Evolutionary conservation across 2,113 vertebrate species (phyloP).

Genomic region (Lycaon pictus): DNA sequence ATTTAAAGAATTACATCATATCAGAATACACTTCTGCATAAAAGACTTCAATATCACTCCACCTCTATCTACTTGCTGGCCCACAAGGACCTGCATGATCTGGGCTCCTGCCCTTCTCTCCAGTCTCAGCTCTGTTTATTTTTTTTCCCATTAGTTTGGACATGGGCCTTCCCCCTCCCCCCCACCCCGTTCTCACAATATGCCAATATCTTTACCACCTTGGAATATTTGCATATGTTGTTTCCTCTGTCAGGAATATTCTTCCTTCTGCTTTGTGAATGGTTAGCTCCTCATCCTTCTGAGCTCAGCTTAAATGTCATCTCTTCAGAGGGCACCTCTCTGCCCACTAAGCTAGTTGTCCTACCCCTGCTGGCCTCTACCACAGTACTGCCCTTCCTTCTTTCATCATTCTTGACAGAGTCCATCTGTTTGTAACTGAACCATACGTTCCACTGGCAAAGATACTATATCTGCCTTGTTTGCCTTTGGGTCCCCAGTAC

Average conservation of each 20-base stretch:
- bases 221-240: neutral
- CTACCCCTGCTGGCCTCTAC: neutral
- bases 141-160: neutral
- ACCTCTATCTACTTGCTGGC: neutral
- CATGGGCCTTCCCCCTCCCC: neutral
- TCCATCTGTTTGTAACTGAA: neutral
- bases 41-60: neutral
- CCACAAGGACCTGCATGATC: neutral
- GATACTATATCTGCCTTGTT: neutral
- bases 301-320: neutral
- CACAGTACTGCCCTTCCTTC: neutral
- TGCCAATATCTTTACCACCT: neutral
- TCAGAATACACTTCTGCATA: neutral
- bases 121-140: neutral
- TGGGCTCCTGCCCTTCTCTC: neutral
- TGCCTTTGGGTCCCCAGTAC: neutral
- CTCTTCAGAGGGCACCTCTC: neutral
- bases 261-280: neutral
- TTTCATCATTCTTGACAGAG: neutral
- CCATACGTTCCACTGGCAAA: neutral
- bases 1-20: constrained; percentile 1
- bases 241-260: neutral
- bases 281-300: neutral
- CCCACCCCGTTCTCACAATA: neutral
- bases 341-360: neutral